A percentile compares a stretch with the other conserved stretches of the same genome.
Evolutionary conservation across 2,888 invertebrate genomes (phyloP).

Genomic region (Troides aeacus): DNA sequence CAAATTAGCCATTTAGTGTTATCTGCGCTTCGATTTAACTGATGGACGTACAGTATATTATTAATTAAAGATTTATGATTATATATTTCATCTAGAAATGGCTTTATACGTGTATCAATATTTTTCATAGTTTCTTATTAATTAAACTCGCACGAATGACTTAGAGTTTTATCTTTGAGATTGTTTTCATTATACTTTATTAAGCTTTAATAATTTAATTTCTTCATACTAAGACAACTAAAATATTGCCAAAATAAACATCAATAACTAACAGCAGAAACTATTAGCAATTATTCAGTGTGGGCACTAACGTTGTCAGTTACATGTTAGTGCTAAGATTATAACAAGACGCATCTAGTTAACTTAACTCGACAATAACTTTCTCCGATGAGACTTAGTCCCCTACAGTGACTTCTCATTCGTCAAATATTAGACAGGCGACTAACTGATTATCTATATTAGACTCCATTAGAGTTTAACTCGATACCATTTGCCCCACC

Average conservation of each 20-base stretch:
- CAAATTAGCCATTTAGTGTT: conserved; percentile 73
- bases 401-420: conserved; percentile 60
- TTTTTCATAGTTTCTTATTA: not conserved
- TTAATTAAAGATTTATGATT: conserved; percentile 42
- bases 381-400: conserved; percentile 68
- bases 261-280: too few species aligned
- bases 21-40: conserved; percentile 55
- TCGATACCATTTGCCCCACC: conserved; percentile 66
- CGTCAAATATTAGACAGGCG: conserved; percentile 70
- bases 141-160: too few species aligned
- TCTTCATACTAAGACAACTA: too few species aligned
- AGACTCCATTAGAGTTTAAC: conserved; percentile 71
- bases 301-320: too few species aligned
- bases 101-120: not conserved
- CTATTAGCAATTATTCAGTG: too few species aligned
- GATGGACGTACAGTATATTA: conserved; percentile 48
- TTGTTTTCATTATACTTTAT: too few species aligned
- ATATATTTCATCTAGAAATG: conserved; percentile 44
- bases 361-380: conserved; percentile 43
- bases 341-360: conserved; percentile 29
- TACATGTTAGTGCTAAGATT: not conserved
- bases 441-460: conserved; percentile 62
- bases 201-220: too few species aligned
- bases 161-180: too few species aligned
- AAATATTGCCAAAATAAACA: too few species aligned